phyloP scores from a whole-genome alignment of 2,888 invertebrate genomes.

The Bellardia bayeri region DNA sequence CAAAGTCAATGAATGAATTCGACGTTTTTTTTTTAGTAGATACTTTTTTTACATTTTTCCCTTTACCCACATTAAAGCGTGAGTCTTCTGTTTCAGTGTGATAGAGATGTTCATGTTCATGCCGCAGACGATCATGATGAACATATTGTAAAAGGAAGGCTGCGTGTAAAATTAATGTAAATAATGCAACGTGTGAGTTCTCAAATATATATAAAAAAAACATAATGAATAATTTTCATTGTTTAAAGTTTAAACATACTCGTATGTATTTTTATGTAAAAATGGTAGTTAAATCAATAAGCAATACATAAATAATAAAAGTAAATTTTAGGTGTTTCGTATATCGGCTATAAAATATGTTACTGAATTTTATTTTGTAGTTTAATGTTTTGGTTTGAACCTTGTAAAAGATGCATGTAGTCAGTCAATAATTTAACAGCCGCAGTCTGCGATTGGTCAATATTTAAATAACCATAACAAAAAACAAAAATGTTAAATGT shows the following conservation, averaged over 20 bases:
- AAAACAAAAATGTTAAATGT: not conserved
- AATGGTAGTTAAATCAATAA: slow-evolving; percentile 55
- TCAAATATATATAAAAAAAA: slow-evolving; percentile 19
- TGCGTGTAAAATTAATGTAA: slow-evolving; percentile 37
- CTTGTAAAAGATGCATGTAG: slow-evolving; percentile 26
- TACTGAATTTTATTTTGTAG: not conserved
- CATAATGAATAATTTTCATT: slow-evolving; percentile 30
- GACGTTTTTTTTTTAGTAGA: not conserved
- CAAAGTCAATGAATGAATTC: not conserved
- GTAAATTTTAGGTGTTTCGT: slow-evolving; percentile 37
- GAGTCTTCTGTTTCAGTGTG: slow-evolving; percentile 7
- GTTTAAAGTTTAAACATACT: slow-evolving; percentile 21
- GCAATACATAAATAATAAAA: not conserved
- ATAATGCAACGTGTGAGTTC: slow-evolving; percentile 69
- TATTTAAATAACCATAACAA: slow-evolving; percentile 52
- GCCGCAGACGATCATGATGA: slow-evolving; percentile 19
- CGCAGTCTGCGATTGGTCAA: slow-evolving; percentile 52
- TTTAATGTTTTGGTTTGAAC: slow-evolving; percentile 41
- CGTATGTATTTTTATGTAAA: slow-evolving; percentile 37
- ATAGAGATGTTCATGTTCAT: slow-evolving; percentile 47
- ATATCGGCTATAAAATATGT: not conserved
- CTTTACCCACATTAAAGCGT: slow-evolving; percentile 21
- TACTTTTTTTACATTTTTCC: not conserved
- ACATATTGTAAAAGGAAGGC: slow-evolving; percentile 16
- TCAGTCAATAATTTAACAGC: slow-evolving; percentile 50